Conservation (phyloP, 2,797 vertebrate genomes). For the Peromyscus melanophrys region DNA sequence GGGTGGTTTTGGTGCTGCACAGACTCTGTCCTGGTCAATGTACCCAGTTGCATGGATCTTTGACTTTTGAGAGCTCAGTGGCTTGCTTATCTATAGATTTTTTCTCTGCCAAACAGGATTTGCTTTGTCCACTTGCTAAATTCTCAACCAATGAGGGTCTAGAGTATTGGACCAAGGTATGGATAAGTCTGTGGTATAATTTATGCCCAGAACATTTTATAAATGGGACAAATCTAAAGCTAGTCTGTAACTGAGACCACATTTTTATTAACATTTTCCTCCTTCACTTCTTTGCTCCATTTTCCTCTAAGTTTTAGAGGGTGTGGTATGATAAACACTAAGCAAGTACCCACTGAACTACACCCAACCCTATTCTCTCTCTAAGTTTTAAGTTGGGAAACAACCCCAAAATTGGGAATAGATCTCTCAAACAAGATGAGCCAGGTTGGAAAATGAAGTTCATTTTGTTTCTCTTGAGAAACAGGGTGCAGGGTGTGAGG, state of each 20-base stretch:
- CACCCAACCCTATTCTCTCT: background rate
- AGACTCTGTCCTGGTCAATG: background rate
- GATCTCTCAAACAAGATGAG: background rate
- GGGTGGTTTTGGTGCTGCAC: background rate
- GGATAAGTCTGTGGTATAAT: background rate
- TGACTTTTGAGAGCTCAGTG: background rate
- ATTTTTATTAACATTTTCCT: background rate
- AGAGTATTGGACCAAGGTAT: background rate
- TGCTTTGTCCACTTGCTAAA: background rate
- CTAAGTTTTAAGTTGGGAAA: background rate
- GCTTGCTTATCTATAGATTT: constrained; percentile 18
- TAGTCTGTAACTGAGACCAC: background rate
- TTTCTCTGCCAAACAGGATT: background rate
- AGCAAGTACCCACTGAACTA: background rate
- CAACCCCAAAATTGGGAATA: background rate
- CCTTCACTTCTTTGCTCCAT: background rate
- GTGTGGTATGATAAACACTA: background rate
- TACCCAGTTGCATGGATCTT: background rate
- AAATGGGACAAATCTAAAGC: background rate
- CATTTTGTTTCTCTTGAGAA: background rate
- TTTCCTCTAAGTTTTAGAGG: background rate
- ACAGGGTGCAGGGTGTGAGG: background rate
- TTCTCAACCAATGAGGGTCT: background rate
- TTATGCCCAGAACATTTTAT: background rate
- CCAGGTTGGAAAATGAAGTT: constrained; percentile 1